Base-by-base conservation (phyloP, 2,113 vertebrate species). In the Brachyhypopomus occidentalis region DNA sequence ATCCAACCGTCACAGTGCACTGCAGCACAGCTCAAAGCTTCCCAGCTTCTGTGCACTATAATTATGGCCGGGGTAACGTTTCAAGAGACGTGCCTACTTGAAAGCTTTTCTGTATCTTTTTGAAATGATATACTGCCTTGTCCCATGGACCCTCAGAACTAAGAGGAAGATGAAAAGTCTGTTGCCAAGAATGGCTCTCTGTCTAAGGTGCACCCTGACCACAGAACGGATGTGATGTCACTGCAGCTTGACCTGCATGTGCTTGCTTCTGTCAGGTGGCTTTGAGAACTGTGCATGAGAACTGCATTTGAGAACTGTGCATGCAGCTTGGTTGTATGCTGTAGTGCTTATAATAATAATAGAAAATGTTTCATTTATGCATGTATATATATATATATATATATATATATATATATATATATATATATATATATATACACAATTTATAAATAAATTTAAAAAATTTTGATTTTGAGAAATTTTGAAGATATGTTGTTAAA, bases 21-120 rank as follows among this genome's bases (percentile, higher is more conserved):
- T 67, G 38, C 85, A 83, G 84, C 80, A 78, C 75, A 81, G 81
- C 86, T 88, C 72, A 80, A 89, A 88, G 76, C 78, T 62, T 30
- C 79, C 78, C 63, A 66, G 84, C 75, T 80, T 82, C 77, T 80
- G 70, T 81, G 79, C 81, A 63, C 86, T 91, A 81, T 91, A 91
- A 92, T 92, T 91, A 90, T 79, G 75, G 82, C 80, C 78, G 81
- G 70, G 63, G 77, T 86, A 81, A 85, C 67, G 45, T 88, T 91
- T 86, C 84, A 89, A 85, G 84, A 52, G 84, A 83, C 81, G 25
- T 86, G 82, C 88, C 86, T 60, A 82, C 84, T 88, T 91, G 78
- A 90, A 90, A 89, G 84, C 81, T 79, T 85, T 62, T 75, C 86
- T 88, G 72, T 85, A 70, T 89, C 87, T 87, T 87, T 89, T 88